These are phyloP conservation scores for Echeneis naucrates DNA, from an alignment of 2,797 vertebrate species.

Conservation along the genomic window DNA sequence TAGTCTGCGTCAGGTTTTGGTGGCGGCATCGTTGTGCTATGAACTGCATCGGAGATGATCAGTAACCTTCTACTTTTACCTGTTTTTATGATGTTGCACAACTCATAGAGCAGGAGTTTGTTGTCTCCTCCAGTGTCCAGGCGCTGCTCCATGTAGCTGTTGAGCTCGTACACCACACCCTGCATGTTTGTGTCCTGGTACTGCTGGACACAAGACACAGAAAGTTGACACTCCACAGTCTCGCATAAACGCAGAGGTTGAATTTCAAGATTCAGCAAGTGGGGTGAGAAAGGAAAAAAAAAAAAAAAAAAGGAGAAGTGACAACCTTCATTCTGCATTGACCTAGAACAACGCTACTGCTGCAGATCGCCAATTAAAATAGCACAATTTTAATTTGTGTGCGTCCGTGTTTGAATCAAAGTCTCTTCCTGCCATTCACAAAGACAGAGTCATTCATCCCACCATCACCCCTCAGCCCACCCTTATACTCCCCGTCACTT, in stretches of 20 bases:
- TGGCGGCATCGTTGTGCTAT: not conserved
- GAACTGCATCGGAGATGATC: not conserved
- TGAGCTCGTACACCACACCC: conserved; percentile 96
- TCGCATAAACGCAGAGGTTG: conserved; percentile 33
- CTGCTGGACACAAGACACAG: conserved; percentile 85
- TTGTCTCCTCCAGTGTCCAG: conserved; percentile 95
- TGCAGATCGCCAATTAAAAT: conserved; percentile 2
- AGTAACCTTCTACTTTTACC: conserved; percentile 79
- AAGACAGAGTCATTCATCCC: conserved; percentile 59
- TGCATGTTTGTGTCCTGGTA: conserved; percentile 99
- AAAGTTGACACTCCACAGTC: conserved; percentile 55
- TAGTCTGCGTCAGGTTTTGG: not conserved
- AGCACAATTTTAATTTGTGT: not conserved
- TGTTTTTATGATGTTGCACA: conserved; percentile 96
- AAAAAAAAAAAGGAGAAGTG: no score
- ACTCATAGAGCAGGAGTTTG: conserved; percentile 95
- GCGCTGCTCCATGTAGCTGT: conserved; percentile 97
- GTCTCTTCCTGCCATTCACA: conserved; percentile 57
- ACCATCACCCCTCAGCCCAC: conserved; percentile 32
- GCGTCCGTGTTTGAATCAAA: conserved; percentile 51
- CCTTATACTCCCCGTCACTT: conserved; percentile 31
- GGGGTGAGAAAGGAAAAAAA: not conserved
- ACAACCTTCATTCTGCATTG: conserved; percentile 17
- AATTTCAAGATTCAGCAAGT: conserved; percentile 42
- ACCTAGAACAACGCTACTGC: conserved; percentile 13